These are phyloP conservation scores for Rhinoderma darwinii DNA, from an alignment of 2,113 vertebrate genomes.

Conservation along the genomic window DNA sequence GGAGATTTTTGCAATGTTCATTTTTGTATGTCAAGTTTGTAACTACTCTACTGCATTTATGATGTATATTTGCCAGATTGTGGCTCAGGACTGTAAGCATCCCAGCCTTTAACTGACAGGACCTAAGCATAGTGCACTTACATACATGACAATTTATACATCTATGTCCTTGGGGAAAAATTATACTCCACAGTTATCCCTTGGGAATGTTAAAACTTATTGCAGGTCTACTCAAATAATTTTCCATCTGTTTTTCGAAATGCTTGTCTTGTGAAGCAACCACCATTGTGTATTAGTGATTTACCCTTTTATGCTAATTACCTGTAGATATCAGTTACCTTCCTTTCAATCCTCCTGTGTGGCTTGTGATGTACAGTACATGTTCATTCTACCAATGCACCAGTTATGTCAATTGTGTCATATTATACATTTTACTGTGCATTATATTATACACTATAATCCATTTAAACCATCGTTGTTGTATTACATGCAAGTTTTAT, in stretches of 20 bases:
- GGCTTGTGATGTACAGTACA: constrained; percentile 73
- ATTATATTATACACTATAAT: constrained; percentile 87
- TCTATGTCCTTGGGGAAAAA: constrained; percentile 23
- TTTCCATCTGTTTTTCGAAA: constrained; percentile 61
- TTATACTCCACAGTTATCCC: neutral
- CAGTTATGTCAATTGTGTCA: constrained; percentile 81
- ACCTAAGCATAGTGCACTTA: constrained; percentile 47
- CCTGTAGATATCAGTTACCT: constrained; percentile 70
- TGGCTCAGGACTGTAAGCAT: constrained; percentile 24
- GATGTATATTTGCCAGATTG: constrained; percentile 34
- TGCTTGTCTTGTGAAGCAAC: constrained; percentile 72
- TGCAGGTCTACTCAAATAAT: constrained; percentile 6
- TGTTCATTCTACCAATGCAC: constrained; percentile 84
- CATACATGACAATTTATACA: constrained; percentile 41
- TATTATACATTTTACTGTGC: constrained; percentile 82
- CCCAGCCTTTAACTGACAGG: constrained; percentile 26
- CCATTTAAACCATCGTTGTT: constrained; percentile 82
- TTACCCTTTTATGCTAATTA: constrained; percentile 66
- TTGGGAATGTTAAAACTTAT: neutral
- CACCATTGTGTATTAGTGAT: constrained; percentile 68
- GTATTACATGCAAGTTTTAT: constrained; percentile 97
- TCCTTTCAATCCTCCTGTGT: constrained; percentile 69
- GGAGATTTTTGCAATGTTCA: neutral
- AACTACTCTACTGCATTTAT: neutral
- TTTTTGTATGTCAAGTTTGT: neutral